Percentiles rank a stretch among this genome's conserved stretches.
Evolutionary conservation across 2,113 vertebrate species (phyloP).

Genomic region (Heloderma charlesbogerti): DNA sequence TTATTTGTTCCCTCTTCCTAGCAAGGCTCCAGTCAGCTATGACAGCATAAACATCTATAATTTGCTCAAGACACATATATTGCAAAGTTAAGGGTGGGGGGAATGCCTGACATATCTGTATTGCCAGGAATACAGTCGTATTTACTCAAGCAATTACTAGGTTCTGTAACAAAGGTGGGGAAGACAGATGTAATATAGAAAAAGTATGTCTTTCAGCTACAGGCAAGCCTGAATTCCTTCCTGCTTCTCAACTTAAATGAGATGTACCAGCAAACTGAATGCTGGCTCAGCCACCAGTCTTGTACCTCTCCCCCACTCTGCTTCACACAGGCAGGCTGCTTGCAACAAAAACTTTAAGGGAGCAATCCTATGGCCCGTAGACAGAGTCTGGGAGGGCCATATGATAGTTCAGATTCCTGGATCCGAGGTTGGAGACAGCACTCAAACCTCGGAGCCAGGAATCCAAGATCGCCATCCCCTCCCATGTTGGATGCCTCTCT

Average conservation of each 20-base stretch:
- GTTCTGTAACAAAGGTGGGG: background rate
- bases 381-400: too few relatives aligned
- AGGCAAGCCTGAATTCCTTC: background rate
- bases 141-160: background rate
- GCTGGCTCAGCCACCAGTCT: background rate
- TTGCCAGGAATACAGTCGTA: background rate
- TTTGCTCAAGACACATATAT: background rate
- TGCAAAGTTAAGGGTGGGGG: background rate
- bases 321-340: background rate
- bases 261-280: background rate
- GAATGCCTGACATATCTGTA: background rate
- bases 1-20: background rate
- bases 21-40: background rate
- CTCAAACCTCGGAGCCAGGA: too few relatives aligned
- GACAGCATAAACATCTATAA: constrained; percentile 25
- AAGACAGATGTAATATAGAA: background rate
- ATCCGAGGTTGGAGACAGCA: too few relatives aligned
- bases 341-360: background rate
- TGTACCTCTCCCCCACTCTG: background rate
- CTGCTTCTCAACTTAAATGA: background rate
- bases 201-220: background rate
- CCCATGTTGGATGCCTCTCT: too few relatives aligned
- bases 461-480: too few relatives aligned
- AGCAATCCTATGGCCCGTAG: background rate
- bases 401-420: too few relatives aligned